Base-by-base conservation (phyloP, 2,113 vertebrate species). In the Protobothrops flavoviridis region DNA sequence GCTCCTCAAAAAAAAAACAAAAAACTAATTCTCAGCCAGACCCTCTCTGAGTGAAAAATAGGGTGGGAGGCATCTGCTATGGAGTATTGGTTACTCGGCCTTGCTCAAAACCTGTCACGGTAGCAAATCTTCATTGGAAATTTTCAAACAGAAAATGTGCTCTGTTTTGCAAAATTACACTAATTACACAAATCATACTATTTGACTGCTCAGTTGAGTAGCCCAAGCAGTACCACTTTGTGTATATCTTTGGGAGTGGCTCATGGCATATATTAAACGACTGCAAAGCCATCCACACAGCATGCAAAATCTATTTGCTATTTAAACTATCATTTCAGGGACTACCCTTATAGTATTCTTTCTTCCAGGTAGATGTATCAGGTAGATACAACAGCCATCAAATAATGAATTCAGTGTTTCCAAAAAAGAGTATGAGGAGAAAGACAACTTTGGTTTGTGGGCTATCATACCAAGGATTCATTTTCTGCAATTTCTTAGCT, bases 401-500 rank as follows among this genome's bases (percentile, higher is more conserved):
- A 69, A 93, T 87, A 89, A 91, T 93, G 90, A n/a, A 11, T 4
- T 0, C 0, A 0, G 0, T 2, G 0, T 20, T 92, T 43, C 21
- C 56, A 0, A 2, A 7, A 33, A 59, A 11, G 94, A 93, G 91
- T 26, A 45, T 20, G 20, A 45, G 61, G 85, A 94, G 88, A 69
- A 29, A 92, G 52, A 81, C 48, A 89, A 48, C 17, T 33, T 48
- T 48, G 45, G 7, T 0, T 90, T 94, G 64, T 17, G n/a, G 94
- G 90, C 89, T 24, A 6, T 57, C 61, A 4, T 2, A 26, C 92
- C 45, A 59, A 56, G 93, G 87, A 90, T 90, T 94, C 86, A 9
- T 5, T 95, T 90, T 20, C 45, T 45, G 1, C 6, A 8, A 91
- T 91, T 94, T 26, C 64, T 90, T 57, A 81, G 1, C 12, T 94